These are phyloP conservation scores for Psylliodes chrysocephalus DNA, from an alignment of 2,888 invertebrate species.

Conservation along the genomic window DNA sequence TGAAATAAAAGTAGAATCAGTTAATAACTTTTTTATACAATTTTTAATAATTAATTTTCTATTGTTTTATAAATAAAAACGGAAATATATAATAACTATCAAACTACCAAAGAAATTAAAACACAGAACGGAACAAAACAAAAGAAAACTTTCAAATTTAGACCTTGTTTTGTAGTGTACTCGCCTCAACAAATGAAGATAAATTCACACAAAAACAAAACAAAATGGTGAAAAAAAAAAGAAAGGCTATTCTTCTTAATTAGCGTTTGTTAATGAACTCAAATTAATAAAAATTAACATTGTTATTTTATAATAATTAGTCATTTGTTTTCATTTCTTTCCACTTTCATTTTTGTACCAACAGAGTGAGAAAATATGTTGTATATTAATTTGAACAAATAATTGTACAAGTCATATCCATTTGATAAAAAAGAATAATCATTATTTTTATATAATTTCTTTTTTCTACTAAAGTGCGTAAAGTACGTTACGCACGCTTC, in stretches of 20 bases:
- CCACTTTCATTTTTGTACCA: neutral
- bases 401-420: too few relatives aligned
- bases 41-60: too few relatives aligned
- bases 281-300: constrained; percentile 16
- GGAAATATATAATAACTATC: neutral
- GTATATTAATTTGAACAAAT: too few relatives aligned
- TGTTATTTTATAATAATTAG: constrained; percentile 9
- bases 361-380: too few relatives aligned
- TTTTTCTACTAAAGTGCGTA: too few relatives aligned
- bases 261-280: constrained; percentile 7
- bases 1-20: neutral
- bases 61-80: neutral
- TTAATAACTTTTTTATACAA: neutral
- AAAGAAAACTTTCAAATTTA: constrained; percentile 6
- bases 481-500: too few relatives aligned
- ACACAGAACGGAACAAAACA: neutral
- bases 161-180: neutral
- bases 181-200: neutral
- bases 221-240: constrained; percentile 8
- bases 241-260: constrained; percentile 15
- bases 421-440: too few relatives aligned
- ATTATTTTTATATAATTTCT: too few relatives aligned
- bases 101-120: neutral
- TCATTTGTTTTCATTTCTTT: neutral
- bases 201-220: constrained; percentile 6